Conservation (phyloP, 1,140 invertebrate genomes). For the Drosophila nebulosa region DNA sequence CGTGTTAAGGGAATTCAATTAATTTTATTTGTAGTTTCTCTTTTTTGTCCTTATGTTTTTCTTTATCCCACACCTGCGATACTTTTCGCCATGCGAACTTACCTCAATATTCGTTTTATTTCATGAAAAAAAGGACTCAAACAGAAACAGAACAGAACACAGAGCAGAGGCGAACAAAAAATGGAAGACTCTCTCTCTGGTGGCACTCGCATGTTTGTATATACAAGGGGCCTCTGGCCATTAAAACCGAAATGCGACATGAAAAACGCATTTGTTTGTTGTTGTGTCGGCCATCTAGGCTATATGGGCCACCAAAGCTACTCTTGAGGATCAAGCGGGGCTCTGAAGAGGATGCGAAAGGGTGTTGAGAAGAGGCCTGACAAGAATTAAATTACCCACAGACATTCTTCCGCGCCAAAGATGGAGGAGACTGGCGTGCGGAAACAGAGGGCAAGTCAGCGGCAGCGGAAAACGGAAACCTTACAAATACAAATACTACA, state of each 20-base stretch:
- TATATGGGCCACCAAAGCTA: constrained; percentile 6
- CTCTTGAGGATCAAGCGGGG: constrained; percentile 1
- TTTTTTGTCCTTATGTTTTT: neutral
- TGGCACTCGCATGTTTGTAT: neutral
- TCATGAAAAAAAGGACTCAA: no score
- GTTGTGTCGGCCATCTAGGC: constrained; percentile 26
- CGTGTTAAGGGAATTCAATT: neutral
- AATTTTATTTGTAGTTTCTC: neutral
- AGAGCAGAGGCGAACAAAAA: neutral
- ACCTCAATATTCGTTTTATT: neutral
- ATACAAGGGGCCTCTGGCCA: constrained; percentile 6
- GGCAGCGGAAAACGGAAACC: constrained; percentile 18
- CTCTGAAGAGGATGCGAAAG: neutral
- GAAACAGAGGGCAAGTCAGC: constrained; percentile 3
- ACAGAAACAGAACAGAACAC: neutral
- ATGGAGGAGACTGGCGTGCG: no score
- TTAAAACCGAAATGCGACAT: constrained; percentile 35
- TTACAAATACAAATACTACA: constrained; percentile 5
- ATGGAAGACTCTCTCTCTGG: neutral
- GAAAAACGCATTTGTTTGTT: constrained; percentile 53
- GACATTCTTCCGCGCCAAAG: constrained; percentile 15
- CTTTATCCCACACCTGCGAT: neutral
- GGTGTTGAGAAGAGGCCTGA: neutral
- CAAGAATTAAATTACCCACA: constrained; percentile 53
- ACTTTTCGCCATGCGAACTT: neutral